Evolutionary conservation across 2,113 vertebrate species (phyloP), one percentile per base, ranked within the genome.

Genomic region (Rhodinocichla rosea): DNA sequence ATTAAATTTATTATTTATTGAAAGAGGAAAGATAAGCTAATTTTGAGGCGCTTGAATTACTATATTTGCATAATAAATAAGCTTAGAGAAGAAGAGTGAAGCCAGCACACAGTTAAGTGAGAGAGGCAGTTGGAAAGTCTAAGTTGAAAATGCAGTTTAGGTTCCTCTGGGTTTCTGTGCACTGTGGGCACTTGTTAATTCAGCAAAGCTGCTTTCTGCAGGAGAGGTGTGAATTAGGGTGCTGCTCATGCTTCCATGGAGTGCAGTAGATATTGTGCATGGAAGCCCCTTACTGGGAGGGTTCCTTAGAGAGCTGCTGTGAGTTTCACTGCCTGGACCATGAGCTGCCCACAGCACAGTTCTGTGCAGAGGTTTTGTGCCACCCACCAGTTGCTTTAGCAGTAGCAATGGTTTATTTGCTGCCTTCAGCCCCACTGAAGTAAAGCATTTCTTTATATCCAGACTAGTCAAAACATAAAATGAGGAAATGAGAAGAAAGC

Each of bases 221-320:
- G 76, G 11, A 32, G 35, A 50, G 23, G 13, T 35, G 39, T 14
- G 32, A 32, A 24, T 2, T 5, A 16, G n/a, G 14, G 21, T 15
- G 42, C 50, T 65, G 40, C 39, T n/a, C 0, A 0, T 17, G 24
- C 60, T 37, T 50, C 27, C 2, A 0, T 3, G 1, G 73, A 65
- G 49, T 12, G 10, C 24, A 15, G 32, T 5, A 11, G n/a, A 1
- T 28, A 1, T 0, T 37, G 3, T 26, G 9, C 30, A 6, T 0
- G 6, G 59, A 35, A 60, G 5, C 45, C 19, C 37, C 55, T 47
- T 15, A 20, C 28, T 52, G n/a, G 57, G 45, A 32, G n/a, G 7
- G 56, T 7, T 92, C 56, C 33, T 42, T 5, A 5, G 32, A 15
- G 42, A 56, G 22, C 35, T 35, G 15, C 74, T 2, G 3, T 14